These are phyloP conservation scores for Probaryconus sp. DNA, from an alignment of 1,140 invertebrate genomes.

Conservation along the genomic window DNA sequence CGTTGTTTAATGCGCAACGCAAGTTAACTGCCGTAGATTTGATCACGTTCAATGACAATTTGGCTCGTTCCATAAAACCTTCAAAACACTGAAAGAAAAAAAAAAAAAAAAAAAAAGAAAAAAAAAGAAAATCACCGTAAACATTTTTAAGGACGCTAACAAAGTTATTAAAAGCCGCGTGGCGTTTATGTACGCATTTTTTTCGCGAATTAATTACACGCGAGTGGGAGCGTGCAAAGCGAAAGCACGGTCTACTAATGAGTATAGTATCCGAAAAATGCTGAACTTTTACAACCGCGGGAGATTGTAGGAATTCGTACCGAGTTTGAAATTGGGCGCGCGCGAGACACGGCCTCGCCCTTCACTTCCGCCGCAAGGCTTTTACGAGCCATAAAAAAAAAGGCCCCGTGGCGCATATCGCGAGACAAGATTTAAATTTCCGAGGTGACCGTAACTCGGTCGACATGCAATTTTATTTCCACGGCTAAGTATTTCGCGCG, in stretches of 20 bases:
- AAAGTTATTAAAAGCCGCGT: slow-evolving; percentile 40
- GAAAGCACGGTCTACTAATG: neutral
- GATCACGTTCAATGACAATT: too few relatives aligned
- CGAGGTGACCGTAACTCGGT: slow-evolving; percentile 42
- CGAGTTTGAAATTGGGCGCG: slow-evolving; percentile 38
- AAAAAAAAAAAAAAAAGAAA: too few relatives aligned
- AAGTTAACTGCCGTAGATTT: too few relatives aligned
- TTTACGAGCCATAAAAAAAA: slow-evolving; percentile 45
- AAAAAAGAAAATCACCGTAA: too few relatives aligned
- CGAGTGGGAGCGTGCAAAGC: too few relatives aligned
- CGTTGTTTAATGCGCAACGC: too few relatives aligned
- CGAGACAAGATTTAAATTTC: slow-evolving; percentile 45
- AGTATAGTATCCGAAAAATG: slow-evolving; percentile 20
- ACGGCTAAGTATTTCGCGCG: slow-evolving; percentile 41
- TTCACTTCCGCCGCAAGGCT: slow-evolving; percentile 42
- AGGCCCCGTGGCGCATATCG: slow-evolving; percentile 43
- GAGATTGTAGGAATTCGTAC: slow-evolving; percentile 31
- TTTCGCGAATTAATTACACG: slow-evolving; percentile 39
- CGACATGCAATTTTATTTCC: slow-evolving; percentile 51
- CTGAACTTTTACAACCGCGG: slow-evolving; percentile 45
- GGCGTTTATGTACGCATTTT: slow-evolving; percentile 37
- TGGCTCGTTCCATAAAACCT: too few relatives aligned
- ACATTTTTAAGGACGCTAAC: slow-evolving; percentile 11
- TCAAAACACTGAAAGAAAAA: neutral
- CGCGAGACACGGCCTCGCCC: slow-evolving; percentile 27